Evolutionary conservation across 2,888 invertebrate species (phyloP), one percentile per base, ranked within the genome.

Genomic region (Drosophila anomalata): DNA sequence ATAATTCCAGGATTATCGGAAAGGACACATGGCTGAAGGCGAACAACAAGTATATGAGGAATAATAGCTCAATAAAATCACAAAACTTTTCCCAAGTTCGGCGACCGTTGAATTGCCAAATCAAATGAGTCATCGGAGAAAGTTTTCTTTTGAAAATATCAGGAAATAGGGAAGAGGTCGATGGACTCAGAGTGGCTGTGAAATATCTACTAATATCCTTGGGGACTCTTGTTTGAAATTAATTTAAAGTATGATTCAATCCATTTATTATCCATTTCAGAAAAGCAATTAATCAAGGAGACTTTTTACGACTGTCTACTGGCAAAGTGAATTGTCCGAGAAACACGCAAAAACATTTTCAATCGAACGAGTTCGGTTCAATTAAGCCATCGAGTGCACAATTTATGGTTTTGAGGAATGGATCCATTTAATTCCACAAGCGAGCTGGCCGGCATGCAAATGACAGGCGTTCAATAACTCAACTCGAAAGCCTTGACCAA

Each of bases 101-200:
- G 61, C 76, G 84, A 72, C 79, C 87, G 73, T 73, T 69, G 68
- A 84, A 86, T 76, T 77, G 74, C 7, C 74, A 77, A 79, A 83
- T 78, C 79, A 68, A 62, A 80, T 77, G 84, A 79, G 44, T 75
- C 80, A 83, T 77, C 76, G 71, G 66, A 76, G 53, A 59, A 41
- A 42, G 59, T 59, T 59, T 41, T 9, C 53, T 33, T 41, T 55
- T 31, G 20, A 54, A 29, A 24, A 3, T 11, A 3, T 42, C 11
- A 36, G n/a, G 36, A 36, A 2, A 36, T 11, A 26, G 48, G 17
- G 29, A 12, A 46, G 31, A 9, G 31, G 42, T 50, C 20, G 14
- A 9, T 24, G 33, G 31, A 50, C 20, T 42, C 20, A 20, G 31
- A 50, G 42, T 26, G 50, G 33, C 7, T 14, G 36, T 14, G n/a